Base-by-base conservation (phyloP, 2,113 vertebrate genomes). In the Petaurus breviceps region DNA sequence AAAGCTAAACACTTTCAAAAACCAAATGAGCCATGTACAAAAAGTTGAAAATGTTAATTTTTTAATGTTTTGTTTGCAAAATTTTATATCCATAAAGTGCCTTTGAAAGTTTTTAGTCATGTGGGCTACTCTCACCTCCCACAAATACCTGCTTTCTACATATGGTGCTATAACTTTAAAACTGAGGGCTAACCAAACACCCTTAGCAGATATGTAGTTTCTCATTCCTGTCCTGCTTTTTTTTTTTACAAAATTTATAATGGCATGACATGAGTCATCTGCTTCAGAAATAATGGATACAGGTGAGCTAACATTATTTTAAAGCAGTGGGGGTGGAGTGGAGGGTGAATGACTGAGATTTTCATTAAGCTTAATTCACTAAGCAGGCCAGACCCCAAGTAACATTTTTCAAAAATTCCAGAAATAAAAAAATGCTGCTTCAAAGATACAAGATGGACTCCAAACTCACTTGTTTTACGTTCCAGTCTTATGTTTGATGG, bases 31-130 rank as follows among this genome's bases (percentile, higher is more conserved):
- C 95, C 98, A 98, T 97, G 95, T 96, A 97, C 84, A 93, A 94
- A 97, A 93, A 92, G 97, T 96, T 97, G 93, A 97, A 96, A 97
- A 97, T 98, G 95, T 98, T 98, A 92, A 51, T 97, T 98, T 98
- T 98, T 95, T 95, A 98, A 96, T 16, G 93, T 98, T 89, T 97
- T 94, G 68, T 98, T 99, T 98, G 98, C 98, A 92, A 95, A 95
- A 93, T 98, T 99, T 98, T 99, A 96, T 98, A 98, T 98, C 98
- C 98, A 98, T 99, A 47, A 99, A 99, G 99, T 99, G 99, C 99
- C 99, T 99, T 99, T 98, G 97, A 98, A 96, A 98, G 97, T 98
- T 98, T 97, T 96, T 94, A 96, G 96, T 96, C 94, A 96, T 93
- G 95, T 77, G 97, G 98, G 98, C 98, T 98, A 96, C 94, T 97